Evolutionary conservation across 1,140 invertebrate species (phyloP).

Genomic region (Bemisia tabaci): DNA sequence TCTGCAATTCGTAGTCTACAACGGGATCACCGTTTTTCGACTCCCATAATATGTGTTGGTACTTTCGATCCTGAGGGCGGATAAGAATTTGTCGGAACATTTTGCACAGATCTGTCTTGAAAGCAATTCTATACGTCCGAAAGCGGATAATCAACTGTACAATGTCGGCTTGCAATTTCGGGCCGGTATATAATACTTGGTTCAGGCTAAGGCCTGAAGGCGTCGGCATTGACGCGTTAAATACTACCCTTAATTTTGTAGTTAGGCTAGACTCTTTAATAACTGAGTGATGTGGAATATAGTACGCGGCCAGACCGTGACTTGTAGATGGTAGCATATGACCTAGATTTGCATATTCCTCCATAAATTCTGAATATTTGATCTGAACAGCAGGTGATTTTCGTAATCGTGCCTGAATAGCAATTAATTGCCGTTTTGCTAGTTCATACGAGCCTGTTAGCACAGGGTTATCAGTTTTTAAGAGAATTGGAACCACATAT

Average conservation of each 20-base stretch:
- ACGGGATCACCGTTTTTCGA: constrained; percentile 18
- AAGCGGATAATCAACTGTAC: constrained; percentile 27
- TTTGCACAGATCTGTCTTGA: constrained; percentile 27
- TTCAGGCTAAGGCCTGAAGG: constrained; percentile 20
- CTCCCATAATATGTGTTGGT: constrained; percentile 30
- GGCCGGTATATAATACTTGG: constrained; percentile 22
- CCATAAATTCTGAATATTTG: constrained; percentile 1
- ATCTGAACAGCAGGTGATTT: neutral
- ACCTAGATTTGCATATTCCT: neutral
- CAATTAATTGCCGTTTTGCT: neutral
- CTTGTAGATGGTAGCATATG: neutral
- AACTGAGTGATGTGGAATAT: constrained; percentile 8
- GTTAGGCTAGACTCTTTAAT: constrained; percentile 10
- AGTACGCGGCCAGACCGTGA: neutral
- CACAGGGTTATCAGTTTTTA: neutral
- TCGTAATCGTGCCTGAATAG: neutral
- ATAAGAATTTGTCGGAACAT: constrained; percentile 18
- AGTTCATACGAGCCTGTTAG: neutral
- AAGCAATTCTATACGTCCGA: constrained; percentile 21
- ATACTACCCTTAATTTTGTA: constrained; percentile 27
- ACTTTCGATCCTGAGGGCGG: constrained; percentile 15
- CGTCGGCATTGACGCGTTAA: constrained; percentile 25
- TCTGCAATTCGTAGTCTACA: constrained; percentile 24
- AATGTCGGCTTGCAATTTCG: constrained; percentile 28
- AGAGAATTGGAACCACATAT: neutral